Evolutionary conservation across 2,888 invertebrate species (phyloP), one percentile per base, ranked within the genome.

Genomic region (Scaptomyza tumidula): DNA sequence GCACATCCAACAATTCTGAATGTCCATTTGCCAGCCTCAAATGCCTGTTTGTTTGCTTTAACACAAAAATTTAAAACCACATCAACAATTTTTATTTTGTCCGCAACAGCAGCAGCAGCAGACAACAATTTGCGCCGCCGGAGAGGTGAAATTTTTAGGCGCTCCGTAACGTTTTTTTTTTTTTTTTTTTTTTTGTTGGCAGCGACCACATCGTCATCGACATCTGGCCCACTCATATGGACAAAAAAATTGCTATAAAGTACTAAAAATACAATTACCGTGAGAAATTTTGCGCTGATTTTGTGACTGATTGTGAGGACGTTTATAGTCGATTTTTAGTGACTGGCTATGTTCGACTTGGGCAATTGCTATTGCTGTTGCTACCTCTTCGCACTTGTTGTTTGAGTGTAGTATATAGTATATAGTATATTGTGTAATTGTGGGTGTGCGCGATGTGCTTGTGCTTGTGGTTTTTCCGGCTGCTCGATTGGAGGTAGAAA

Each of bases 241-340:
- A 87, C 72, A 86, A 78, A 86, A 76, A 84, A 80, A 84, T 88
- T 90, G 88, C 89, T 90, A 90, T 88, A 90, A 88, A 86, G 85
- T 87, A 90, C 90, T 90, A 90, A 90, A 90, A 90, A 90, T 90
- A 90, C 84, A 88, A 88, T 88, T 88, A 88, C 88, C 86, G 89
- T 89, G 86, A 81, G 79, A 86, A 77, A 78, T 80, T 88, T 24
- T 74, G 77, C 80, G 78, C 83, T 87, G 89, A 87, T 83, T 89
- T 89, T 86, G 81, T 86, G 89, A 89, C 89, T 87, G 87, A 86
- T 89, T 88, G 88, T 87, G 84, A 86, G 75, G 75, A 84, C 77
- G 79, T 87, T 88, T 88, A 88, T 88, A 88, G 88, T 78, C 86
- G 88, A 82, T 88, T 86, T 88, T 77, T 84, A 88, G 86, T 88